phyloP scores from a whole-genome alignment of 2,888 invertebrate genomes.

The Nomada ruficornis region DNA sequence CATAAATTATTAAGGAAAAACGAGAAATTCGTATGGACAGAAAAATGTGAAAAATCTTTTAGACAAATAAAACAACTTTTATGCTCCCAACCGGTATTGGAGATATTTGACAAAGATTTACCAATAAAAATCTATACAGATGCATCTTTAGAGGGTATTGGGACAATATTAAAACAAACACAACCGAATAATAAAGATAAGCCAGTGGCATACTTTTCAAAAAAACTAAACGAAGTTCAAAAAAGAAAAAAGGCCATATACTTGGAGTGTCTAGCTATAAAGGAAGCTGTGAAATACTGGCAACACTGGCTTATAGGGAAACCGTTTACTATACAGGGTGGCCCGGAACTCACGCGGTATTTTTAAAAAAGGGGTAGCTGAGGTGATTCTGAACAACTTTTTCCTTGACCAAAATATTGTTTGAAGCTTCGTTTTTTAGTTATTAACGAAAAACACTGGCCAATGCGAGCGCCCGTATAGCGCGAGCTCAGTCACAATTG shows the following conservation, averaged over 20 bases:
- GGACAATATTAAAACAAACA: not conserved
- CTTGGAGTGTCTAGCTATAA: not conserved
- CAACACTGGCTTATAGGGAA: constrained; percentile 1
- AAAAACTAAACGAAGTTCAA: not conserved
- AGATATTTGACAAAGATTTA: not conserved
- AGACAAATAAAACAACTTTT: constrained; percentile 1
- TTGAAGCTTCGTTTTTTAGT: too few species aligned
- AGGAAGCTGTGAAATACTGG: not conserved
- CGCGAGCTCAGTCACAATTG: too few species aligned
- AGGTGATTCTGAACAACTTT: too few species aligned
- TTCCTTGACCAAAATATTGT: too few species aligned
- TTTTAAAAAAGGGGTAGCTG: too few species aligned
- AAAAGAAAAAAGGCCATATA: not conserved
- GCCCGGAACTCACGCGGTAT: too few species aligned
- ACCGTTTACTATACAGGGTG: not conserved
- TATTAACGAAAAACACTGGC: too few species aligned
- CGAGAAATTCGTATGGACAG: not conserved
- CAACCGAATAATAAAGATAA: not conserved
- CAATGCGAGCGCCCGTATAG: too few species aligned
- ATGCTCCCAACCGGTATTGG: not conserved
- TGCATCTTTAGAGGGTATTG: constrained; percentile 3
- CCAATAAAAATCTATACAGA: constrained; percentile 1
- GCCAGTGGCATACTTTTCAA: too few species aligned
- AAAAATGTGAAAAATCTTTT: not conserved
- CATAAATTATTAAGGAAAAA: not conserved